Evolutionary conservation across 2,113 vertebrate species (phyloP), one percentile per base, ranked within the genome.

Genomic region (Orycteropus afer): DNA sequence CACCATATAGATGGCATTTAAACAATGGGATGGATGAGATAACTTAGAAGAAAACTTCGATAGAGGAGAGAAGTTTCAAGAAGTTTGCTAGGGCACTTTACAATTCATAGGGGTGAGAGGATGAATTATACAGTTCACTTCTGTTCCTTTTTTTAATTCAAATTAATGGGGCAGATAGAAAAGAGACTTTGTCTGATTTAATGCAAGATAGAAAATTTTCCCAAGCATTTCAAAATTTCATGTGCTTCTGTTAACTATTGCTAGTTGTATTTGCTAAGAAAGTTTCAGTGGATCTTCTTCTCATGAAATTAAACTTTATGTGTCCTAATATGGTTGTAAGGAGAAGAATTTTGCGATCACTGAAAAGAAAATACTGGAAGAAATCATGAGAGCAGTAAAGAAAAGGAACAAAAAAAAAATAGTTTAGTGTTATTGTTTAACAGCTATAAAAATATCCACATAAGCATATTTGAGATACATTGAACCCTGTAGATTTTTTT

Each of bases 261-360:
- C 29, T 78, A 63, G 18, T 3, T 84, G 15, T 79, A 7, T 67
- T 22, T 74, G 2, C 11, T 17, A 17, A 32, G 42, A 37, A 37
- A 71, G 2, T 79, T 22, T 65, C 59, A 34, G 3, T 34, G 14
- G 12, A 51, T 2, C 0, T 47, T 1, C 40, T 84, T n/a, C 74
- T 8, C 40, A 32, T n/a, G 3, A 32, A 40, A 5, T 57, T 73
- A 67, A 42, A 9, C 37, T 1, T 0, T 5, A 0, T 40, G 7
- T 71, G 23, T 47, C 18, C 15, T 49, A 15, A n/a, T 32, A 71
- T 53, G n/a, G 25, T 67, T 5, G 1, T 37, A 37, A 7, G 17
- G 5, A 77, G 3, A 9, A 77, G 25, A 18, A 45, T 42, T 40
- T 49, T 63, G 49, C 51, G 11, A n/a, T 4, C 55, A 20, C 22